phyloP scores from a whole-genome alignment of 2,888 invertebrate species.

The Smittia sp. region DNA sequence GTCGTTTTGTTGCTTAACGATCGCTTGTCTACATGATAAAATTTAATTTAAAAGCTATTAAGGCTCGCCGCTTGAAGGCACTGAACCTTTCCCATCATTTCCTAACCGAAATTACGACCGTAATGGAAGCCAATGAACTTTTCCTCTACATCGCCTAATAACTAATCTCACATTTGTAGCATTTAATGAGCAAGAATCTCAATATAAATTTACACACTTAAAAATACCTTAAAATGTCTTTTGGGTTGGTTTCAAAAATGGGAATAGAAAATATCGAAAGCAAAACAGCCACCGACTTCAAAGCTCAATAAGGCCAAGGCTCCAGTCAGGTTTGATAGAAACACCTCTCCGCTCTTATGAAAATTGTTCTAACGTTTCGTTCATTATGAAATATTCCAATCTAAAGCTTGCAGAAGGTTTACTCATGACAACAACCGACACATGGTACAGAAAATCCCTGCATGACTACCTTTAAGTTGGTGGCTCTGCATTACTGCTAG shows the following conservation, averaged over 20 bases:
- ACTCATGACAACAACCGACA: no score
- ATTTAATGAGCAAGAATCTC: slow-evolving; percentile 10
- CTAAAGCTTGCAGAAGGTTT: no score
- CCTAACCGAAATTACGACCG: slow-evolving; percentile 2
- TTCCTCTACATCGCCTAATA: neutral
- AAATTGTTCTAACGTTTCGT: no score
- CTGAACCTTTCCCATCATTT: slow-evolving; percentile 10
- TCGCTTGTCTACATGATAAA: slow-evolving; percentile 19
- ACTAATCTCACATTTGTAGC: slow-evolving; percentile 31
- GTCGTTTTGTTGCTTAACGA: slow-evolving; percentile 25
- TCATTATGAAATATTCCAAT: no score
- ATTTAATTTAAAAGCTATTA: slow-evolving; percentile 41
- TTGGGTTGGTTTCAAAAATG: neutral
- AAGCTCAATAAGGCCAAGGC: no score
- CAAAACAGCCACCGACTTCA: neutral
- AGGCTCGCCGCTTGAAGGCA: slow-evolving; percentile 13
- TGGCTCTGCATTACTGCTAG: no score
- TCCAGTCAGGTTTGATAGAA: no score
- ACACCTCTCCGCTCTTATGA: no score
- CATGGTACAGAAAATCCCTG: no score
- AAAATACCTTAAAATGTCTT: no score
- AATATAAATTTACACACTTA: slow-evolving; percentile 31
- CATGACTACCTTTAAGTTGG: no score
- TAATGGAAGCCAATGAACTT: slow-evolving; percentile 1
- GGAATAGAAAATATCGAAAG: neutral